Conservation (phyloP, 2,113 vertebrate species). For the Bettongia penicillata region DNA sequence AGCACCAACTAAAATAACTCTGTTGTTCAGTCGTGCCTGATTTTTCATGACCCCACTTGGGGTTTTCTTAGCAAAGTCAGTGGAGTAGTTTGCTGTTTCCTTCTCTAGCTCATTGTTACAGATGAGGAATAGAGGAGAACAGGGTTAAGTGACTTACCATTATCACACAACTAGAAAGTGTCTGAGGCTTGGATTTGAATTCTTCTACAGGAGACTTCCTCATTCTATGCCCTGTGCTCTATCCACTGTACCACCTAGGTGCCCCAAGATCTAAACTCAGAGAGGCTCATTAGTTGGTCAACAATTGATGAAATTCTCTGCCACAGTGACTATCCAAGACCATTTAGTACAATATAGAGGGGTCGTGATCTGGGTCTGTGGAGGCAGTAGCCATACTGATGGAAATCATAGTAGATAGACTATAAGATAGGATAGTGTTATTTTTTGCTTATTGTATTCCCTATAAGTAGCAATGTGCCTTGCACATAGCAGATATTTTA, state of each 20-base stretch:
- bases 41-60: no score
- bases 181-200: background rate
- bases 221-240: background rate
- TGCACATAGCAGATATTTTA: background rate
- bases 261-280: background rate
- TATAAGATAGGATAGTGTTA: background rate
- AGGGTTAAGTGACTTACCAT: background rate
- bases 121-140: background rate
- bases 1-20: background rate
- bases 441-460: background rate
- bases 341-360: background rate
- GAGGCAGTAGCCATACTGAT: background rate
- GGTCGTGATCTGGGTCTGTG: background rate
- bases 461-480: background rate
- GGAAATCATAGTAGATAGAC: background rate
- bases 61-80: no score
- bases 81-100: no score
- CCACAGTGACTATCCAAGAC: background rate
- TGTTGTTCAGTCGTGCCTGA: no score
- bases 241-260: background rate
- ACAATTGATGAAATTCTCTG: background rate
- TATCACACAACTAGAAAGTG: background rate
- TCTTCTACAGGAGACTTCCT: background rate
- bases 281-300: background rate
- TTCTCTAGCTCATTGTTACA: no score